Evolutionary conservation across 1,140 invertebrate genomes (phyloP).

Genomic region (Globodera rostochiensis): DNA sequence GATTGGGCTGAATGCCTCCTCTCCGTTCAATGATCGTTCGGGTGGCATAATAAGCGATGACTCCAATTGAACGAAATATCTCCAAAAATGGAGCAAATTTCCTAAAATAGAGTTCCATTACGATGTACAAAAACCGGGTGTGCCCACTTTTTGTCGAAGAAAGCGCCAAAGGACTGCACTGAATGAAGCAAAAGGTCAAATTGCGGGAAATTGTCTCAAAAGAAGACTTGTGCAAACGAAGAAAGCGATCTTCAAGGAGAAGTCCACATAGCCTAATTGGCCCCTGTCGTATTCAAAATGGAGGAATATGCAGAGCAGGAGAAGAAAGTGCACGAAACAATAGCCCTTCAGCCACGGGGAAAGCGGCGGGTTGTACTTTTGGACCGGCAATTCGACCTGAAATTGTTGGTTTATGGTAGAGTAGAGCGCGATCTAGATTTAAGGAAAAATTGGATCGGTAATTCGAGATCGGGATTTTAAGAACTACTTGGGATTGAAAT

Average conservation of each 20-base stretch:
- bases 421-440: too few species aligned
- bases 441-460: too few species aligned
- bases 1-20: background rate
- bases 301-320: conserved; percentile 61
- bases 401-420: conserved; percentile 1
- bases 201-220: background rate
- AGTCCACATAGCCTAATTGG: conserved; percentile 52
- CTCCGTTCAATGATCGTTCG: background rate
- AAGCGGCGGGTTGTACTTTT: conserved; percentile 59
- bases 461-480: too few species aligned
- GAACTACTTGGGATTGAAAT: conserved; percentile 7
- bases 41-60: conserved; percentile 54
- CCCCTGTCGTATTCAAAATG: conserved; percentile 64
- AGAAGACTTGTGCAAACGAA: conserved; percentile 51
- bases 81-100: conserved; percentile 54
- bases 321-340: conserved; percentile 55
- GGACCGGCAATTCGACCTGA: conserved; percentile 49
- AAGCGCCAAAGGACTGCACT: conserved; percentile 63
- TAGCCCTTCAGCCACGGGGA: conserved; percentile 53
- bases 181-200: background rate
- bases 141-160: conserved; percentile 55
- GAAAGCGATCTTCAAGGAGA: conserved; percentile 59
- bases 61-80: conserved; percentile 55
- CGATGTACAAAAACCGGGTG: background rate
- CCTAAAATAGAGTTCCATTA: conserved; percentile 7